A percentile compares a stretch with the other conserved stretches of the same genome.
These are phyloP conservation scores for Exaiptasia diaphana DNA, from an alignment of 64 coral and sea anemone species.

Conservation along the genomic window DNA sequence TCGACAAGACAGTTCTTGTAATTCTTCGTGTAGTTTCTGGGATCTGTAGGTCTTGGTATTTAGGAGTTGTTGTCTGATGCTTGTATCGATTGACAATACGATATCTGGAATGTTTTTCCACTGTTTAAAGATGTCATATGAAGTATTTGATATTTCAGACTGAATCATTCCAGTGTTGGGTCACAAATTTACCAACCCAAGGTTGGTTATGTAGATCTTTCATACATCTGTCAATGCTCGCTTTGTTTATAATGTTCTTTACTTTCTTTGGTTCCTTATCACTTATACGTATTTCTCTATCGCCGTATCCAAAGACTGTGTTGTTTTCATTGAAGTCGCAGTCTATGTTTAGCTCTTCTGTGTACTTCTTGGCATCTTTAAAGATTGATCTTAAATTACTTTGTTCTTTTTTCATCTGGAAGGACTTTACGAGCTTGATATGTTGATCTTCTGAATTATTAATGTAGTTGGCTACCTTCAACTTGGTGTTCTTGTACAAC, in stretches of 20 bases:
- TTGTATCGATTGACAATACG: slow-evolving; percentile 4
- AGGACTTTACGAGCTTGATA: not conserved
- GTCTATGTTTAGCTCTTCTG: not conserved
- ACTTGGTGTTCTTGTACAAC: not conserved
- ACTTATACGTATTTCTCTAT: not conserved
- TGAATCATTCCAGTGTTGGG: not conserved
- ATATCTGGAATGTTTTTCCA: slow-evolving; percentile 27
- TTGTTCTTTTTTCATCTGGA: not conserved
- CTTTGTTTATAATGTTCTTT: not conserved
- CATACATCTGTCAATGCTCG: not conserved
- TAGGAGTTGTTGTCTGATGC: slow-evolving; percentile 18
- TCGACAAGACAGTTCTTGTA: not conserved
- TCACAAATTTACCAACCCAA: not conserved
- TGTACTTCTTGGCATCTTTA: not conserved
- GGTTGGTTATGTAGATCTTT: not conserved
- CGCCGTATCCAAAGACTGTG: not conserved
- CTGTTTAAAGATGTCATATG: not conserved
- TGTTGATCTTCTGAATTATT: not conserved
- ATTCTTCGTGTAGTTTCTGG: not conserved
- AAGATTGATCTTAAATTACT: slow-evolving; percentile 3
- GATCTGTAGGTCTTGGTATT: slow-evolving; percentile 1
- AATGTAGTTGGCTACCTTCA: slow-evolving; percentile 4
- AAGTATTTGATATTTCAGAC: not conserved
- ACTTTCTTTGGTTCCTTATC: not conserved
- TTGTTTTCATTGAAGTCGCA: not conserved